Evolutionary conservation across 2,113 vertebrate genomes (phyloP), one percentile per base, ranked within the genome.

Genomic region (Tamias sibiricus): DNA sequence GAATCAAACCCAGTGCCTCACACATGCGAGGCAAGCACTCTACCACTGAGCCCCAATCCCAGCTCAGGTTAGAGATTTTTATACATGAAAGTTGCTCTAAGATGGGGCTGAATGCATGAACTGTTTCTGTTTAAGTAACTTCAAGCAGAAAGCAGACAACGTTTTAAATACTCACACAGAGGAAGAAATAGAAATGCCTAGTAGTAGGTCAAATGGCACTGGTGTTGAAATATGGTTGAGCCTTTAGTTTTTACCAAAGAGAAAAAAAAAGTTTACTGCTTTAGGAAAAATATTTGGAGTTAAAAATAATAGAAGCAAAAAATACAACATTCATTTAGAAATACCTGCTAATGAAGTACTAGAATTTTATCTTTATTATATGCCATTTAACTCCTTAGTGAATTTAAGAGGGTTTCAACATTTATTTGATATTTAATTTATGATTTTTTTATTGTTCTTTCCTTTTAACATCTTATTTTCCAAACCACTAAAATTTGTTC

Each of bases 341-440:
- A 86, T 19, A 12, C 68, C 42, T 77, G 14, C 2, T 64, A 86
- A 66, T 64, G 12, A 76, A 96, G 7, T 49, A 4, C 19, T 88
- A 44, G 42, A 20, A 1, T 74, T 94, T 80, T 90, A 4, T 85
- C 22, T 86, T 62, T 80, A 62, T 42, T n/a, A 24, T 72, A 91
- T 91, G 30, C 28, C 54, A 66, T 35, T 54, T 74, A 75, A 57
- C 1, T 81, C 30, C 40, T 91, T 79, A 59, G 40, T 37, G 22
- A 8, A 85, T 91, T 85, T 72, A 22, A 19, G 57, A 52, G 5
- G 8, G 2, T 44, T 82, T 88, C 20, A n/a, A 9, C 10, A 40
- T 88, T 94, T 84, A 37, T 75, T 85, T 95, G 66, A 52, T 35
- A 89, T 82, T 94, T 94, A 76, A 47, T 79, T 82, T 91, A 72